These are phyloP conservation scores for Tridacna crocea DNA, from an alignment of 2,888 invertebrate species.

Conservation along the genomic window DNA sequence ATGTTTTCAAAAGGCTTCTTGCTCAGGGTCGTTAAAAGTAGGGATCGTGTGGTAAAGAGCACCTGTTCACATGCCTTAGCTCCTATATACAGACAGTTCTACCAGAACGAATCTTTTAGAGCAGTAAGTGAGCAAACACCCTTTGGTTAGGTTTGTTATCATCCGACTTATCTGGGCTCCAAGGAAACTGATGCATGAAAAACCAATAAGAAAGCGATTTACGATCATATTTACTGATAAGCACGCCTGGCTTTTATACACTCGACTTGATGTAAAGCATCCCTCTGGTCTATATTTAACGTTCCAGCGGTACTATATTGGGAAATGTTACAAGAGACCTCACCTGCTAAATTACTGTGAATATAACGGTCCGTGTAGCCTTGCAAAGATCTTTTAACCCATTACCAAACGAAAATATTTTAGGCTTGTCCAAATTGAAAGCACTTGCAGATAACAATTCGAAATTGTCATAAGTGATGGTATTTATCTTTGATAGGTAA, in stretches of 20 bases:
- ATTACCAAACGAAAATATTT: background rate
- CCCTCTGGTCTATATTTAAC: constrained; percentile 6
- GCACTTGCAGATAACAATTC: too few species aligned
- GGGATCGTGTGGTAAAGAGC: too few species aligned
- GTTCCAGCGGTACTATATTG: background rate
- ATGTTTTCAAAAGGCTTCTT: too few species aligned
- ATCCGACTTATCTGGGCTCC: constrained; percentile 1
- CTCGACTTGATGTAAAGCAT: constrained; percentile 6
- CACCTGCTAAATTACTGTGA: too few species aligned
- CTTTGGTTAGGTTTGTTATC: constrained; percentile 9
- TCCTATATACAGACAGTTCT: too few species aligned
- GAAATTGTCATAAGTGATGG: too few species aligned
- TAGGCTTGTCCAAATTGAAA: background rate
- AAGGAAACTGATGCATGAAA: constrained; percentile 24
- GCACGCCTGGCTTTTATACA: constrained; percentile 17
- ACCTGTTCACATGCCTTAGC: too few species aligned
- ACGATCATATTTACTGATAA: constrained; percentile 27
- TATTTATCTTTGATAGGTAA: too few species aligned
- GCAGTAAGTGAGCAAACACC: background rate
- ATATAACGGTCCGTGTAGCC: too few species aligned
- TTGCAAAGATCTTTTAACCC: background rate
- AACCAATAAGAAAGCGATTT: constrained; percentile 20
- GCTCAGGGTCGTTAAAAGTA: too few species aligned
- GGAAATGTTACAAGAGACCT: background rate
- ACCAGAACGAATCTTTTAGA: too few species aligned